Evolutionary conservation across 2,797 vertebrate species (phyloP).

Genomic region (Diglossa cyanea): DNA sequence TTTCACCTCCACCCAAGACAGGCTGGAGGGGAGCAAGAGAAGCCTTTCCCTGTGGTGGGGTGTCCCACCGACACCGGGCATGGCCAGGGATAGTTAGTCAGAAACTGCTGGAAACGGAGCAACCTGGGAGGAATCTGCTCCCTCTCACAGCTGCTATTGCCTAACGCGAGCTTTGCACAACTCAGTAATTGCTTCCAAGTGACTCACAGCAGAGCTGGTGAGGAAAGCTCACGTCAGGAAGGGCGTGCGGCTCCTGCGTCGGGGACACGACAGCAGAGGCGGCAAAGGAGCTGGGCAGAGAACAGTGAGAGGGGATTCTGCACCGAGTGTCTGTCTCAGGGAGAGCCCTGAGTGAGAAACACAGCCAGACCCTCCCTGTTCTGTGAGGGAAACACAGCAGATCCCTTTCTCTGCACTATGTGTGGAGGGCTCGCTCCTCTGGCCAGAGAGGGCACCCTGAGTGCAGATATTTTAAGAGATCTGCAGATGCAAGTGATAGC

Average conservation of each 20-base stretch:
- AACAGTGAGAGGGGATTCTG: background rate
- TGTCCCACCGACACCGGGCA: background rate
- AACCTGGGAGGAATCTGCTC: conserved; percentile 34
- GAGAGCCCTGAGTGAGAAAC: background rate
- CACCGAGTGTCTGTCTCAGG: background rate
- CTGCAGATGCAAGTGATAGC: background rate
- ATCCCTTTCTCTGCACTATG: background rate
- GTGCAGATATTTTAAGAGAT: background rate
- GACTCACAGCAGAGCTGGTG: background rate
- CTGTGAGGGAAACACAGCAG: background rate
- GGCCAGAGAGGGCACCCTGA: conserved; percentile 52
- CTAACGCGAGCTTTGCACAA: conserved; percentile 40
- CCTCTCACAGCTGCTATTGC: conserved; percentile 37
- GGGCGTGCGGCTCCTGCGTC: fast-evolving
- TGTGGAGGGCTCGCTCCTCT: background rate
- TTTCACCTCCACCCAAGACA: background rate
- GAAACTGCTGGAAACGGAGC: background rate
- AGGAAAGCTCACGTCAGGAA: background rate
- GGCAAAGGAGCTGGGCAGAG: background rate
- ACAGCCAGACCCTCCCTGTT: background rate
- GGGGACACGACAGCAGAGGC: background rate
- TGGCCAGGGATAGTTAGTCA: background rate
- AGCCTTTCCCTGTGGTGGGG: background rate
- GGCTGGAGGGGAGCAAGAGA: background rate
- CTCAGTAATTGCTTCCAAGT: conserved; percentile 4